These are phyloP conservation scores for Lampropteryx suffumata DNA, from an alignment of 2,888 invertebrate genomes.

Conservation along the genomic window DNA sequence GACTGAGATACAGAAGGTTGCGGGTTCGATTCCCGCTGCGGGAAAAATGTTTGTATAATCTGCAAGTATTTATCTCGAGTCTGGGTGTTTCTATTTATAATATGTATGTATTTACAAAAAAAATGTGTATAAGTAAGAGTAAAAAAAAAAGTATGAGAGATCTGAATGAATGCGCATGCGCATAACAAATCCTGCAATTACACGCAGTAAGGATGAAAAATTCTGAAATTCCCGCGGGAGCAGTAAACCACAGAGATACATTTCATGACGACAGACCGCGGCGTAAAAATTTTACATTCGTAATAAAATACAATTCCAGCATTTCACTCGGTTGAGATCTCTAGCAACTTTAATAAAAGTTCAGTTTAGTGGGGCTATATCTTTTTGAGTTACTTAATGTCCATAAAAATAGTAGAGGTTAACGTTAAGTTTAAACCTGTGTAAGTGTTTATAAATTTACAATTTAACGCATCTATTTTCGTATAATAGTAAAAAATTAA, in stretches of 20 bases:
- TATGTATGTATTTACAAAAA: too few relatives aligned
- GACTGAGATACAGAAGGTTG: too few relatives aligned
- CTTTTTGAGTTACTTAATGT: conserved; percentile 19
- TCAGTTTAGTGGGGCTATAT: conserved; percentile 19
- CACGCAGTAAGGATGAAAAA: conserved; percentile 22
- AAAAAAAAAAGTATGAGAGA: too few relatives aligned
- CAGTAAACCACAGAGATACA: conserved; percentile 41
- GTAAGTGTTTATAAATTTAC: too few relatives aligned
- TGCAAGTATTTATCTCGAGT: too few relatives aligned
- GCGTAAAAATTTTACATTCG: conserved; percentile 45
- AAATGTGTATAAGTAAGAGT: too few relatives aligned
- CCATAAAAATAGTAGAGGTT: conserved; percentile 6
- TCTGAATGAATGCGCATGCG: too few relatives aligned
- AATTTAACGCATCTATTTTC: too few relatives aligned
- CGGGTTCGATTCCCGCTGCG: too few relatives aligned
- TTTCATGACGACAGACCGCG: conserved; percentile 40
- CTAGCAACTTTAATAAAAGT: conserved; percentile 21
- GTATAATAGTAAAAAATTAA: too few relatives aligned
- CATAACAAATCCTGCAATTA: conserved; percentile 13
- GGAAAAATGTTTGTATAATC: too few relatives aligned
- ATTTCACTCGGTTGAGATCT: conserved; percentile 22
- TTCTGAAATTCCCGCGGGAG: conserved; percentile 33
- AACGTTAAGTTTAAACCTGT: neutral
- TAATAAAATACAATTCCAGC: conserved; percentile 40
- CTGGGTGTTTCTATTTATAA: too few relatives aligned